A percentile compares a stretch with the other conserved stretches of the same genome.
These are phyloP conservation scores for Drosophila ezoana DNA, from an alignment of 2,888 invertebrate species.

Conservation along the genomic window DNA sequence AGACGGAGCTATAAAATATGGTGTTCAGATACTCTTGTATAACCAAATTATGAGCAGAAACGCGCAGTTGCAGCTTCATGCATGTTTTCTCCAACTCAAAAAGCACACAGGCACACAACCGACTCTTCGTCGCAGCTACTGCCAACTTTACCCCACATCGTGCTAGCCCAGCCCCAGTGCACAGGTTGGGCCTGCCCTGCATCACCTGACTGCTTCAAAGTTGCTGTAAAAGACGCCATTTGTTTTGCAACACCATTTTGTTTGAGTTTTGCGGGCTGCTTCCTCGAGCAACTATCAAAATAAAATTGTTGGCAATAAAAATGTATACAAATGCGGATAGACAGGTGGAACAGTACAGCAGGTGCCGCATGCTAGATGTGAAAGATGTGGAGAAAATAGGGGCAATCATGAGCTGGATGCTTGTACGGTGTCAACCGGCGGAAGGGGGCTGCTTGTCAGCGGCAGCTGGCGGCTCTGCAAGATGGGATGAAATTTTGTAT, in stretches of 20 bases:
- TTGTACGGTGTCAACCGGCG: slow-evolving; percentile 1
- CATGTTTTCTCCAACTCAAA: background rate
- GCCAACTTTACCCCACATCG: background rate
- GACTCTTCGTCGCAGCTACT: background rate
- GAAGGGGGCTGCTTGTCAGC: slow-evolving; percentile 28
- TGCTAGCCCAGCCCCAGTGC: background rate
- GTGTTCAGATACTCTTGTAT: slow-evolving; percentile 36
- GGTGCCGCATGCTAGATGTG: slow-evolving; percentile 7
- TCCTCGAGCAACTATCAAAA: slow-evolving; percentile 67
- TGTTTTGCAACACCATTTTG: slow-evolving; percentile 79
- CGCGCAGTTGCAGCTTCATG: slow-evolving; percentile 40
- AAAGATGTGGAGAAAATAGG: background rate
- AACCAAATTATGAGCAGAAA: slow-evolving; percentile 72
- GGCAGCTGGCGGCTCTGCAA: slow-evolving; percentile 30
- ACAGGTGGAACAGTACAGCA: slow-evolving; percentile 48
- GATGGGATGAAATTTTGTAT: slow-evolving; percentile 29
- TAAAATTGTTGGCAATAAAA: slow-evolving; percentile 76
- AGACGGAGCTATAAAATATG: slow-evolving; percentile 13
- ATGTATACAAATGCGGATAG: slow-evolving; percentile 73
- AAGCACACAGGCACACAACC: background rate
- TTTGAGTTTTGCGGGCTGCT: slow-evolving; percentile 64
- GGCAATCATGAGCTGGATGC: slow-evolving; percentile 12
- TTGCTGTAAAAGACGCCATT: slow-evolving; percentile 72
- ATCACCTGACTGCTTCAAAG: slow-evolving; percentile 7
- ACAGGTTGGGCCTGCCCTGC: background rate